Evolutionary conservation across 2,113 vertebrate genomes (phyloP), one percentile per base, ranked within the genome.

Genomic region (Isichthys henryi): DNA sequence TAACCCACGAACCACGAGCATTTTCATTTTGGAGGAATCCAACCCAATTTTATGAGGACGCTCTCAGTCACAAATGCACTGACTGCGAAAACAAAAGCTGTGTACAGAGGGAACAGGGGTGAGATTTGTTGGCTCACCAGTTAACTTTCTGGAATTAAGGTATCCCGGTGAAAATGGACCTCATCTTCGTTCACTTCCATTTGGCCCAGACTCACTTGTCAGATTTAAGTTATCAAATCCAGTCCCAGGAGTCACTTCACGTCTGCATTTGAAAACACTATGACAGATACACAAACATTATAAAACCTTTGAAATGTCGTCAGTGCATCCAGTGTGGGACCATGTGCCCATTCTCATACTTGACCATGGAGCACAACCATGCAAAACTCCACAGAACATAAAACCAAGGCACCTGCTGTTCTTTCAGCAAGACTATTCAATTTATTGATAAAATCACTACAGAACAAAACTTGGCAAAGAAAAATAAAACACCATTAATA

Each of bases 361-460:
- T 1, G 17, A 39, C 70, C 15, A 39, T 39, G 35, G 70, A 77
- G 62, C 70, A 35, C 1, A 11, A 77, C 74, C 6, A 19, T 35
- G 39, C 35, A 5, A 80, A 80, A 35, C 13, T 77, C 31, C 15
- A 0, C 5, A 77, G 35, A 77, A 19, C 35, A 39, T 31, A 17
- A 80, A 80, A 1, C 74, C 35, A 80, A 17, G 35, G 35, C 35
- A 39, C 74, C 43, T 90, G 31, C 70, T 17, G 23, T 3, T 3
- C 77, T 92, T 83, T 90, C 90, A 91, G 89, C 90, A 92, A 92
- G 87, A 93, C 89, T 82, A 91, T 19, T 90, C 90, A 45, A 82
- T 95, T 95, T 95, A 95, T 95, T 94, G 92, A 92, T 88, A 95
- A 95, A 87, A 94, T 91, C 88, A 94, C 91, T 91, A 91, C 90